Evolutionary conservation across 1,140 invertebrate genomes (phyloP), one percentile per base, ranked within the genome.

Genomic region (Micrasema minimum): DNA sequence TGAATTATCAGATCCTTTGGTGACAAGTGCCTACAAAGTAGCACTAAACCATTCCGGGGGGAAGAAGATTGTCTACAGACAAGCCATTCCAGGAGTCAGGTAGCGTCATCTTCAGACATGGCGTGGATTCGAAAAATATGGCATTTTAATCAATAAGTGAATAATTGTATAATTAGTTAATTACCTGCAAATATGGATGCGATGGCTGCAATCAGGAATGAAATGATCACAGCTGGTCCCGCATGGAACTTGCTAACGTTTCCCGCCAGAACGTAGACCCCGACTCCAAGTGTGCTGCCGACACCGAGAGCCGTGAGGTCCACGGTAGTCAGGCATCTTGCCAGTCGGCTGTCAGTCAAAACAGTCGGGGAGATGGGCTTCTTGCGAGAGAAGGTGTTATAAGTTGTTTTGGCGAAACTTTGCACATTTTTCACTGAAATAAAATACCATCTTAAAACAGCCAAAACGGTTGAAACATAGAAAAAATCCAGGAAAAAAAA

Each of bases 241-340:
- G 94, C 91, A 53, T 86, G 88, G 57, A 88, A 85, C 79, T 88
- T 90, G 20, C 93, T 91, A n/a, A 96, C 93, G 71, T 93, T 88
- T 10, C 94, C 94, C 14, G 92, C 92, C 20, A 96, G 80, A 6
- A 96, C 93, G 83, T 96, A 97, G 11, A 96, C 91, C 12, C 95
- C 94, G 22, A 95, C 91, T 3, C 95, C 95, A 9, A 96, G 80
- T 0, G 94, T 96, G 71, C 92, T 93, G 9, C 94, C 94, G 20
- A 96, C 90, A 41, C 93, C 93, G 1, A 95, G 79, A 0, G 90
- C 89, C 0, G 91, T 94, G 6, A 95, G 83, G 80, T 95, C 93
- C 45, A 92, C 81, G 0, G 91, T 88, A 2, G 87, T 89, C 7
- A 96, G 83, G 38, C 92, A 91, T 78, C 91, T 82, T 0, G 87